phyloP scores from a whole-genome alignment of 2,888 invertebrate species.

The Diaprepes abbreviatus region DNA sequence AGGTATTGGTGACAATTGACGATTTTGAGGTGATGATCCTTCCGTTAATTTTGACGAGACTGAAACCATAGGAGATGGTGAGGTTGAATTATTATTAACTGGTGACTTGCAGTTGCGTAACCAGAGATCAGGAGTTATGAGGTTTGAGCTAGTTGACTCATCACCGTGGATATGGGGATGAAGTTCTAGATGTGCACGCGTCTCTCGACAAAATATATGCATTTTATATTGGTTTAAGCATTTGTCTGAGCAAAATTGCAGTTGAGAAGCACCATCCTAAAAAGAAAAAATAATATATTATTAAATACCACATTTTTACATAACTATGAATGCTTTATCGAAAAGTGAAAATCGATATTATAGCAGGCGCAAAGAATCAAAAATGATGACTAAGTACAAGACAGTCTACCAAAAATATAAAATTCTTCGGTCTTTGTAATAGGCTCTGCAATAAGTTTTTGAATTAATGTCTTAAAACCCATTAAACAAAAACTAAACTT shows the following conservation, averaged over 20 bases:
- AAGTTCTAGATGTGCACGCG: slow-evolving; percentile 91
- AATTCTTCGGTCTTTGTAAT: too few species aligned
- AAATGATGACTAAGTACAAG: too few species aligned
- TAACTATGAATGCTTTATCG: too few species aligned
- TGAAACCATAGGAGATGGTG: slow-evolving; percentile 64
- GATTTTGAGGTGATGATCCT: slow-evolving; percentile 48
- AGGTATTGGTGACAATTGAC: slow-evolving; percentile 68
- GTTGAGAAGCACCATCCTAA: slow-evolving; percentile 90
- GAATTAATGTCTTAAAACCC: too few species aligned
- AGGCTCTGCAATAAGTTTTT: too few species aligned
- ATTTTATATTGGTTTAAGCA: slow-evolving; percentile 97
- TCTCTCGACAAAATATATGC: slow-evolving; percentile 96
- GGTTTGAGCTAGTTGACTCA: slow-evolving; percentile 57
- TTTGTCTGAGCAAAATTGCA: slow-evolving; percentile 93
- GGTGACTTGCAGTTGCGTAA: slow-evolving; percentile 80
- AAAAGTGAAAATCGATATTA: too few species aligned
- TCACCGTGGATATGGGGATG: slow-evolving; percentile 78
- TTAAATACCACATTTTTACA: too few species aligned
- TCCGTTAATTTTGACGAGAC: slow-evolving; percentile 59
- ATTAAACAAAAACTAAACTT: too few species aligned
- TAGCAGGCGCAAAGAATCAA: too few species aligned
- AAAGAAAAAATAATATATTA: too few species aligned
- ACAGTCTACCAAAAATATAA: too few species aligned
- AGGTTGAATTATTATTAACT: slow-evolving; percentile 49
- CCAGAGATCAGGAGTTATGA: slow-evolving; percentile 95